phyloP scores from a whole-genome alignment of 2,888 invertebrate genomes.

The Horisme vitalbata region DNA sequence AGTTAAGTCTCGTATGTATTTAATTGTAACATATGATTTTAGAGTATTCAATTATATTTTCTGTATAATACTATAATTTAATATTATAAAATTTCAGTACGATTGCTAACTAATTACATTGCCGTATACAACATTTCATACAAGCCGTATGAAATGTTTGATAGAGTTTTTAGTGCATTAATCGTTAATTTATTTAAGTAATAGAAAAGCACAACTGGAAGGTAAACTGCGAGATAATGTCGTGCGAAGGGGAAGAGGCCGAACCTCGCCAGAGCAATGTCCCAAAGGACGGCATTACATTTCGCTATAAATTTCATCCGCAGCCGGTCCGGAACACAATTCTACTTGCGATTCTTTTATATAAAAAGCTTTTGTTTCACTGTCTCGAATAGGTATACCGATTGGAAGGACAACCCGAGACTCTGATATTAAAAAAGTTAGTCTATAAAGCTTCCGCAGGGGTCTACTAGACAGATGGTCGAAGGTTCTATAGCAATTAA shows the following conservation, averaged over 20 bases:
- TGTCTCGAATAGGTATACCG: constrained; percentile 65
- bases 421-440: constrained; percentile 80
- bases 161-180: constrained; percentile 27
- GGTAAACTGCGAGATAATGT: constrained; percentile 47
- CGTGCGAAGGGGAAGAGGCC: constrained; percentile 42
- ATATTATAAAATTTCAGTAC: neutral
- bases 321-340: constrained; percentile 56
- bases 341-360: constrained; percentile 60
- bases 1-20: neutral
- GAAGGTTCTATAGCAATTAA: constrained; percentile 61
- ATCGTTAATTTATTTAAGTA: constrained; percentile 51
- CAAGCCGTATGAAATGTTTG: constrained; percentile 15
- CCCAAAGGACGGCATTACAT: constrained; percentile 61
- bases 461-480: too few species aligned
- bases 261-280: constrained; percentile 45
- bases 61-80: neutral
- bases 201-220: constrained; percentile 44
- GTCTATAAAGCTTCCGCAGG: constrained; percentile 58
- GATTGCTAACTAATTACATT: constrained; percentile 13
- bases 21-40: too few species aligned
- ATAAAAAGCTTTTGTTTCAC: constrained; percentile 67
- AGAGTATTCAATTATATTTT: too few species aligned
- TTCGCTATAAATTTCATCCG: constrained; percentile 65
- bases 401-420: constrained; percentile 67
- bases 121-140: too few species aligned